Conservation (phyloP, 2,888 invertebrate genomes). For the Phrixothrix hirtus region DNA sequence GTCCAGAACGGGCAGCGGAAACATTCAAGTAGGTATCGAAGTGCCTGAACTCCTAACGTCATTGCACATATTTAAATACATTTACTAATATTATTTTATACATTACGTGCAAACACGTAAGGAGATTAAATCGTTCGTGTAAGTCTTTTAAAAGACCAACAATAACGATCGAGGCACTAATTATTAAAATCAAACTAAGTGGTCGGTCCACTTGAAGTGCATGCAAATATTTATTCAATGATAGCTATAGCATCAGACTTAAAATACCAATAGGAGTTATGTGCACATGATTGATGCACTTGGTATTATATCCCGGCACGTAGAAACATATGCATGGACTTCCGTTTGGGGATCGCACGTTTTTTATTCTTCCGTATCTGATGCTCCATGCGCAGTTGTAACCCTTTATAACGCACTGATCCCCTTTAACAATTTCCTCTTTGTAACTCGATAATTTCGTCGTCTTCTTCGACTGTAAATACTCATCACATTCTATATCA, state of each 20-base stretch:
- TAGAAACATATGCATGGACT: slow-evolving; percentile 51
- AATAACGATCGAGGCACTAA: slow-evolving; percentile 35
- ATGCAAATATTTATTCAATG: slow-evolving; percentile 33
- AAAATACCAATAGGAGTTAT: slow-evolving; percentile 40
- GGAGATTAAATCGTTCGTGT: slow-evolving; percentile 35
- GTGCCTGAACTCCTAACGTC: slow-evolving; percentile 16
- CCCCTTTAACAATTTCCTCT: slow-evolving; percentile 34
- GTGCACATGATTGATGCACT: slow-evolving; percentile 50
- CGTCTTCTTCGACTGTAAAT: slow-evolving; percentile 31
- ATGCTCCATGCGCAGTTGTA: slow-evolving; percentile 39
- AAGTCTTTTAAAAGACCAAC: slow-evolving; percentile 19
- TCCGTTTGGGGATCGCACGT: slow-evolving; percentile 49
- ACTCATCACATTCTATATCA: slow-evolving; percentile 33
- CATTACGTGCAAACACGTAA: slow-evolving; percentile 31
- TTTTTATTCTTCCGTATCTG: slow-evolving; percentile 44
- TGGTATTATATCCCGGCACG: slow-evolving; percentile 46
- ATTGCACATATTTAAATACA: slow-evolving; percentile 6
- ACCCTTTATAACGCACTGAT: slow-evolving; percentile 34
- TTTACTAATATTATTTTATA: no score
- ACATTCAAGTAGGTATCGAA: slow-evolving; percentile 53
- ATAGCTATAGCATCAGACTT: slow-evolving; percentile 35
- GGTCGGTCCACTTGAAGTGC: slow-evolving; percentile 33
- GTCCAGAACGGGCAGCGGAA: slow-evolving; percentile 47
- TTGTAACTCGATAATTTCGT: slow-evolving; percentile 36
- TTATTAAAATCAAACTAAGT: slow-evolving; percentile 30